Conservation (phyloP, 1,140 invertebrate genomes). For the Vanessa tameamea region DNA sequence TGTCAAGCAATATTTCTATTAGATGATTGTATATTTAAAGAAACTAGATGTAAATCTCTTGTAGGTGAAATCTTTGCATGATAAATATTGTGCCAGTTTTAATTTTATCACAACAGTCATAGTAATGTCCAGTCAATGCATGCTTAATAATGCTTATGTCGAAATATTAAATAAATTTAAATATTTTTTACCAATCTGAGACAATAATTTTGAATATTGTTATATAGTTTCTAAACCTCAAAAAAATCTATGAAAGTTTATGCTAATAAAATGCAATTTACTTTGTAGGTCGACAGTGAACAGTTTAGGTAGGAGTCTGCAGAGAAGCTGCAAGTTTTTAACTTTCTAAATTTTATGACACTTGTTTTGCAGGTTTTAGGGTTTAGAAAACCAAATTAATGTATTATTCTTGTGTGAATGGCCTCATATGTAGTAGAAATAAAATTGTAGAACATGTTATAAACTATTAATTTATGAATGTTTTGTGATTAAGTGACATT, state of each 20-base stretch:
- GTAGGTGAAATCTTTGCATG: not conserved
- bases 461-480: not conserved
- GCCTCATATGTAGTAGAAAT: conserved; percentile 23
- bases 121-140: not conserved
- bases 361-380: conserved; percentile 74
- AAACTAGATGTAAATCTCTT: too few relatives aligned
- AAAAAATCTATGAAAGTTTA: conserved; percentile 64
- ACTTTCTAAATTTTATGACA: conserved; percentile 78
- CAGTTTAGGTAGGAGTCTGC: conserved; percentile 67
- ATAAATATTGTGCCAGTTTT: not conserved
- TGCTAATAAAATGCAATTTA: conserved; percentile 78
- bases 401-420: conserved; percentile 33
- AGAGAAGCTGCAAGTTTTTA: conserved; percentile 71
- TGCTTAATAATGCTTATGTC: not conserved
- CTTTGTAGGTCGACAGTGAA: conserved; percentile 72
- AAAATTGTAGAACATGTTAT: conserved; percentile 19
- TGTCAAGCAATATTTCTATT: not conserved
- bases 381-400: conserved; percentile 55
- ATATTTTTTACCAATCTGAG: not conserved
- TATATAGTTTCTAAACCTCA: conserved; percentile 36
- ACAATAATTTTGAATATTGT: conserved; percentile 11
- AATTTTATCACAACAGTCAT: not conserved
- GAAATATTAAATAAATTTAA: not conserved
- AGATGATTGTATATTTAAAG: not conserved
- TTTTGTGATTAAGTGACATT: not conserved